Base-by-base conservation (phyloP, 2,888 invertebrate genomes). In the Agrochola lychnidis region DNA sequence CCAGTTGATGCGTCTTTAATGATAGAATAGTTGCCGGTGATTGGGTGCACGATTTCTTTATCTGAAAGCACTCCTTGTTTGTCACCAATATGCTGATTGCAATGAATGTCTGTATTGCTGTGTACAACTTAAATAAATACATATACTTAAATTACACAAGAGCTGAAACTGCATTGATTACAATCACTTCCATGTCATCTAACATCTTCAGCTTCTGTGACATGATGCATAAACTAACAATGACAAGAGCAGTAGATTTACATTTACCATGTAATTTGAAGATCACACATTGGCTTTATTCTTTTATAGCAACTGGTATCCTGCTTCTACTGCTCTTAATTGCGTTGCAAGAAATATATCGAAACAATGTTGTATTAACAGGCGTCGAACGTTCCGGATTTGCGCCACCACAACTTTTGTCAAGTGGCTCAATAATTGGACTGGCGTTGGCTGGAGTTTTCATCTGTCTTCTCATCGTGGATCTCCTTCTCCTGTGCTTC, bases 371-470 rank as follows among this genome's bases (percentile, higher is more conserved):
- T 87, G 87, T 91, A 88, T 93, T 89, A 76, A 90, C 95, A 96
- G 96, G 96, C 90, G 95, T 96, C 81, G 94, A 94, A 91, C 93
- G 94, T 71, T 95, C 96, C 82, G 96, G 96, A 88, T 96, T 94
- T 90, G 96, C 96, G 48, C 95, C 95, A 71, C 94, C 95, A 30
- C 97, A 97, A 78, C 93, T 97, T 70, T 96, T 98, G 82, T 98
- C 98, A 87, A 98, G 98, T 89, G 97, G 98, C 22, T 97, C 98
- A 76, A 98, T 99, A 89, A 98, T 99, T 88, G 98, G 98, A 82
- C 98, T 99, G 88, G 98, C 99, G 53, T 97, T 99, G 79, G 98
- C 98, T 62, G 98, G 98, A 67, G 97, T 99, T 66, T 97, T 98
- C 70, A 95, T 98, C 85, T 97, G 99, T 83, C 97, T 99, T 81